phyloP scores from a whole-genome alignment of 2,113 vertebrate genomes.

The Procapra przewalskii region DNA sequence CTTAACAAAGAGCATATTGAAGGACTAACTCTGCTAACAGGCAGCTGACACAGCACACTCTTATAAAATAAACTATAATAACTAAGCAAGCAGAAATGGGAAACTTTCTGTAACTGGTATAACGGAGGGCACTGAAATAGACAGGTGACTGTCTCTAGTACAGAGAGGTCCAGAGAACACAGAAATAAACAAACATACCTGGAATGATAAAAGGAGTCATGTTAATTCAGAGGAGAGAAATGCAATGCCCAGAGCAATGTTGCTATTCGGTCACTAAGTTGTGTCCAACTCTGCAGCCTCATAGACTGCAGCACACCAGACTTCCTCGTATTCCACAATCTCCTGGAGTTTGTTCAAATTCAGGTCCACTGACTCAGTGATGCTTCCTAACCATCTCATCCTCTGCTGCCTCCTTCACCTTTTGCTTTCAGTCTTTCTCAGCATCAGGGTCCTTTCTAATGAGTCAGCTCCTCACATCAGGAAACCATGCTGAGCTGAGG shows the following conservation, averaged over 20 bases:
- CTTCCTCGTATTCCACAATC: neutral
- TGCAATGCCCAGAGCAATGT: neutral
- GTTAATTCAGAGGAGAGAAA: neutral
- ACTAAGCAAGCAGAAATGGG: neutral
- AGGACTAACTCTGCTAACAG: neutral
- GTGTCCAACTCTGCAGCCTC: neutral
- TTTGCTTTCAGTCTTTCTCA: neutral
- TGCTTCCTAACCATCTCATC: neutral
- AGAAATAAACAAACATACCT: neutral
- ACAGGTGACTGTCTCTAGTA: neutral
- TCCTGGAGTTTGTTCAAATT: neutral
- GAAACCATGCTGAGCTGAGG: neutral
- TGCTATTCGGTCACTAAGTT: neutral
- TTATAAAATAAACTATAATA: neutral
- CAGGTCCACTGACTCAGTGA: neutral
- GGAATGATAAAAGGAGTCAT: neutral
- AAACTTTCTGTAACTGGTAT: neutral
- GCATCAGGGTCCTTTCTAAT: neutral
- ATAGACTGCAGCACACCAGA: neutral
- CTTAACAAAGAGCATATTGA: neutral
- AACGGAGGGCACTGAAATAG: neutral
- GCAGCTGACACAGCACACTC: neutral
- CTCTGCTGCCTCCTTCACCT: neutral
- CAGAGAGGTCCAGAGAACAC: neutral
- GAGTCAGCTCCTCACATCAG: neutral